phyloP scores from a whole-genome alignment of 1,140 invertebrate genomes.

The Aphaenogaster floridana region DNA sequence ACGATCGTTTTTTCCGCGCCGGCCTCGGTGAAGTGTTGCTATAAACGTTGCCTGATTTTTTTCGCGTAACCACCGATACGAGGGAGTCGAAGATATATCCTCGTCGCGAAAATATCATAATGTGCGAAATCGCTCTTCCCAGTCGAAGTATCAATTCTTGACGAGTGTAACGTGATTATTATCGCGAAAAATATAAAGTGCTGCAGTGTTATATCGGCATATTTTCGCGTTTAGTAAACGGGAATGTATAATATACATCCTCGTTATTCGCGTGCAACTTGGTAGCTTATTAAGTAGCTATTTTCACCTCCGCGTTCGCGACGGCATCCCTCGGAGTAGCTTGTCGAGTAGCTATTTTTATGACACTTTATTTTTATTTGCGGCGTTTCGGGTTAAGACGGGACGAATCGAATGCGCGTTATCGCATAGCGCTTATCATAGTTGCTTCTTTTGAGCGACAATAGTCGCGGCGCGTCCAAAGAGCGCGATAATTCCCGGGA shows the following conservation, averaged over 20 bases:
- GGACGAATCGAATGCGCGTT: not conserved
- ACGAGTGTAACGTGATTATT: not conserved
- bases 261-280: conserved; percentile 57
- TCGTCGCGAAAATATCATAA: not conserved
- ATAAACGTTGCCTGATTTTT: not conserved
- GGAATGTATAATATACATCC: not conserved
- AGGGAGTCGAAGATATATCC: not conserved
- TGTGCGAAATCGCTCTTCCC: not conserved
- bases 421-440: not conserved
- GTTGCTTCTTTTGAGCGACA: not conserved
- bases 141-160: not conserved
- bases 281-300: conserved; percentile 76
- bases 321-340: not conserved
- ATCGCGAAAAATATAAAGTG: not conserved
- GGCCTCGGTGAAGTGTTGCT: conserved; percentile 8
- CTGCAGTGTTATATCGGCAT: not conserved
- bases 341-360: conserved; percentile 43
- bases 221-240: not conserved
- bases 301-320: conserved; percentile 54
- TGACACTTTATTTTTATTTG: not conserved
- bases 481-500: conserved; percentile 9
- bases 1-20: not conserved
- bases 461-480: not conserved
- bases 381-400: conserved; percentile 10
- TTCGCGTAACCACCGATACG: not conserved